Evolutionary conservation across 2,113 vertebrate species (phyloP).

Genomic region (Amazona vittata): DNA sequence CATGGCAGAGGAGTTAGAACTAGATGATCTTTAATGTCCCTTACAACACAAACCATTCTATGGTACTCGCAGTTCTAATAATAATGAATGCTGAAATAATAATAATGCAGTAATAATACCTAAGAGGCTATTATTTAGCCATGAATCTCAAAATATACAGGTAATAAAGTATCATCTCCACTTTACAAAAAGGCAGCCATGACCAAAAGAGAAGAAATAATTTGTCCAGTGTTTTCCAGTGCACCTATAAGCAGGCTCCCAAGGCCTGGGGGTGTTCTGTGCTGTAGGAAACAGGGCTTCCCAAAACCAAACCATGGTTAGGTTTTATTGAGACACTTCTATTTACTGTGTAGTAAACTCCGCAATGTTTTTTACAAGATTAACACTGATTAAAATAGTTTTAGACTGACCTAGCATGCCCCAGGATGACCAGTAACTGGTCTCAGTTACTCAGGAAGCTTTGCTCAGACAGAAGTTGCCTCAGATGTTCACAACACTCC

Average conservation of each 20-base stretch:
- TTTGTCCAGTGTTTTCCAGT: no score
- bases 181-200: background rate
- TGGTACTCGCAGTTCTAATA: background rate
- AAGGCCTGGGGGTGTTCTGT: background rate
- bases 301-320: background rate
- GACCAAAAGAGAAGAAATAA: background rate
- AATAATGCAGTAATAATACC: background rate
- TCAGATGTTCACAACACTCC: background rate
- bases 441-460: background rate
- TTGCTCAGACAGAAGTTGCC: background rate
- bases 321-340: background rate
- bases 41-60: background rate
- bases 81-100: background rate
- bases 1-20: background rate
- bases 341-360: background rate
- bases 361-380: background rate
- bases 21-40: background rate
- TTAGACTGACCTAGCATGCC: background rate
- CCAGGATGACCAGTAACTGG: background rate
- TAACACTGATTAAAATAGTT: background rate
- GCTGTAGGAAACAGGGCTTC: background rate
- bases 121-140: background rate
- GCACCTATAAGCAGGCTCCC: fast-evolving
- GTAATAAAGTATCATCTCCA: background rate
- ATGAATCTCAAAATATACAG: background rate